These are phyloP conservation scores for Solen grandis DNA, from an alignment of 1,140 invertebrate genomes.

Conservation along the genomic window DNA sequence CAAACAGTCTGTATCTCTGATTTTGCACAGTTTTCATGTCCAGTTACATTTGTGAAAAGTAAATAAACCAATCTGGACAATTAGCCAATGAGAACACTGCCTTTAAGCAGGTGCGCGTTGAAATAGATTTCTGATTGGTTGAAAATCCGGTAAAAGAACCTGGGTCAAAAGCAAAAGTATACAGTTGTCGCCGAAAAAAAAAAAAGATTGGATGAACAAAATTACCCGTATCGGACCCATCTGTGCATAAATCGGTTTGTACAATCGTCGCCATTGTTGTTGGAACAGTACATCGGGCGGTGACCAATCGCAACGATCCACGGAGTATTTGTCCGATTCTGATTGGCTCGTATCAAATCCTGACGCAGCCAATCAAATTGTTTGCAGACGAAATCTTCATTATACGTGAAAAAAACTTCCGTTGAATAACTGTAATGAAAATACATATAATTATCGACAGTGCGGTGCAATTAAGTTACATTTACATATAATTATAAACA, in stretches of 20 bases:
- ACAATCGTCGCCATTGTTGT: constrained; percentile 81
- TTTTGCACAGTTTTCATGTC: no score
- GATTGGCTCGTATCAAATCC: constrained; percentile 87
- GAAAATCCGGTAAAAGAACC: no score
- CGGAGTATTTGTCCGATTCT: constrained; percentile 86
- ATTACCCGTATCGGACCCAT: constrained; percentile 72
- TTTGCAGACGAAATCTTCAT: constrained; percentile 81
- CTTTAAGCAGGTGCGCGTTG: no score
- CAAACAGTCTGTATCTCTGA: no score
- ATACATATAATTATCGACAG: background rate
- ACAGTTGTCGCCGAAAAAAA: no score
- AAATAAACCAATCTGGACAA: no score
- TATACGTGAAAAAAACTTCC: constrained; percentile 66
- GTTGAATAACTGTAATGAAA: constrained; percentile 68
- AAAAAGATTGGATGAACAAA: no score
- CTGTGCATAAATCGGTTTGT: constrained; percentile 61
- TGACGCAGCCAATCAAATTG: constrained; percentile 89
- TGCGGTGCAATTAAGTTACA: background rate
- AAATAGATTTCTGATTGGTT: no score
- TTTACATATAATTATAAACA: constrained; percentile 5
- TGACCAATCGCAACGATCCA: constrained; percentile 97
- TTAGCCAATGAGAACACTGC: no score
- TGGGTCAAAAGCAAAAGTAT: no score
- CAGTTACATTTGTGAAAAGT: no score
- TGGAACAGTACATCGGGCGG: constrained; percentile 98